Evolutionary conservation across 2,797 vertebrate genomes (phyloP).

Genomic region (Sandelia bainsii): DNA sequence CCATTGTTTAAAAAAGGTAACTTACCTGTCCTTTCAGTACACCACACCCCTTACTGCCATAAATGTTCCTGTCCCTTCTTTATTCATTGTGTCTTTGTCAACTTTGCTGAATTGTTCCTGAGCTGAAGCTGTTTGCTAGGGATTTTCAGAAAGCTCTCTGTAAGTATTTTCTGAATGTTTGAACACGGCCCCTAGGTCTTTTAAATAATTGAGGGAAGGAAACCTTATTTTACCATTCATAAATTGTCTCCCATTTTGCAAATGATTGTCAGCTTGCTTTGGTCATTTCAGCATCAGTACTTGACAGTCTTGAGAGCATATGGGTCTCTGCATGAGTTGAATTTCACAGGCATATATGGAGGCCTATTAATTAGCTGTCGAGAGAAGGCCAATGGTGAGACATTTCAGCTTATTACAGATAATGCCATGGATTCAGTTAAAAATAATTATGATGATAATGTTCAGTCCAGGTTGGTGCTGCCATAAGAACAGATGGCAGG

Average conservation of each 20-base stretch:
- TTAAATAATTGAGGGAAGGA: constrained; percentile 57
- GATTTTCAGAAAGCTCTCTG: constrained; percentile 15
- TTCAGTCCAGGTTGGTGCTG: constrained; percentile 35
- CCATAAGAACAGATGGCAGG: constrained; percentile 62
- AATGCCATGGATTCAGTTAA: constrained; percentile 61
- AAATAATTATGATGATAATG: constrained; percentile 65
- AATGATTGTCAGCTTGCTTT: constrained; percentile 42
- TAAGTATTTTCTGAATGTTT: constrained; percentile 35
- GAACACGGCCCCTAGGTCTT: constrained; percentile 36
- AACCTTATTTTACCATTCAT: constrained; percentile 51
- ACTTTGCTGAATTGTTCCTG: constrained; percentile 13
- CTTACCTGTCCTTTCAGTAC: not conserved
- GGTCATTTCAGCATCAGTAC: constrained; percentile 40
- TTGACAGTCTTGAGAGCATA: constrained; percentile 35
- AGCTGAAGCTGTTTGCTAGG: constrained; percentile 11
- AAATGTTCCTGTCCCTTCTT: not conserved
- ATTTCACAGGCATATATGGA: constrained; percentile 40
- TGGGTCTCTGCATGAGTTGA: constrained; percentile 22
- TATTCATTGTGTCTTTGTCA: not conserved
- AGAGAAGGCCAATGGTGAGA: constrained; percentile 58
- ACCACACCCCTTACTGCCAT: not conserved
- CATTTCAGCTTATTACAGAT: constrained; percentile 61
- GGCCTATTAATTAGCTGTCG: constrained; percentile 75
- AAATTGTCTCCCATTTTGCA: constrained; percentile 41
- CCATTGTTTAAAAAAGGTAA: not conserved